Evolutionary conservation across 2,113 vertebrate species (phyloP).

Genomic region (Antechinus flavipes): DNA sequence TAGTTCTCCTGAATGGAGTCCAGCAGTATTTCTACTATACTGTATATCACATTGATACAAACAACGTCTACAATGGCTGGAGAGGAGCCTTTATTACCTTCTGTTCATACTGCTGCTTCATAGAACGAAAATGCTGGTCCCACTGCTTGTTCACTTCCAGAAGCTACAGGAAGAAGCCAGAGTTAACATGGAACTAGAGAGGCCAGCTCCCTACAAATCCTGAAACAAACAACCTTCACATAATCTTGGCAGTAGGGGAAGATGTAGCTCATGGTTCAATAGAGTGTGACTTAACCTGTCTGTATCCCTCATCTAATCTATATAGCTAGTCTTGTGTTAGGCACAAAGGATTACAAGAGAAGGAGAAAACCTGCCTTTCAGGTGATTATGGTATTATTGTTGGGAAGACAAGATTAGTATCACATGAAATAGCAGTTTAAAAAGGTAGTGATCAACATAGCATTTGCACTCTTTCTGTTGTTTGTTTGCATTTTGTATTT

Average conservation of each 20-base stretch:
- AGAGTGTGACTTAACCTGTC: neutral
- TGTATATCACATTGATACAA: neutral
- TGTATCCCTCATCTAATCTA: neutral
- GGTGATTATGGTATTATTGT: neutral
- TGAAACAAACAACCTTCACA: neutral
- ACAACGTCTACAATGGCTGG: neutral
- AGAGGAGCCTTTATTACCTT: conserved; percentile 88
- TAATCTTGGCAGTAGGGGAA: rapidly evolving
- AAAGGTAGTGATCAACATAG: neutral
- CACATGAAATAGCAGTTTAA: neutral
- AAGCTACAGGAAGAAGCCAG: conserved; percentile 85
- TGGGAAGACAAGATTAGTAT: neutral
- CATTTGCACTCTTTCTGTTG: no score
- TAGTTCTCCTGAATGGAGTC: neutral
- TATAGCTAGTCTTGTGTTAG: neutral
- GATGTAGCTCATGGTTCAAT: neutral
- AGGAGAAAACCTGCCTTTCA: neutral
- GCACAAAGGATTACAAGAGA: neutral
- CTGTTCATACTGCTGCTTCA: conserved; percentile 98
- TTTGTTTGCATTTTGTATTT: no score
- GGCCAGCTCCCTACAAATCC: neutral
- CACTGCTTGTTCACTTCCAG: conserved; percentile 99
- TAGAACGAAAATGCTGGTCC: conserved; percentile 98
- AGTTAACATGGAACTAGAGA: conserved; percentile 46
- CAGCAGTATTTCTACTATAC: neutral